A percentile compares a stretch with the other conserved stretches of the same genome.
These are phyloP conservation scores for Saturnia japonica DNA, from an alignment of 2,888 invertebrate species.

Conservation along the genomic window DNA sequence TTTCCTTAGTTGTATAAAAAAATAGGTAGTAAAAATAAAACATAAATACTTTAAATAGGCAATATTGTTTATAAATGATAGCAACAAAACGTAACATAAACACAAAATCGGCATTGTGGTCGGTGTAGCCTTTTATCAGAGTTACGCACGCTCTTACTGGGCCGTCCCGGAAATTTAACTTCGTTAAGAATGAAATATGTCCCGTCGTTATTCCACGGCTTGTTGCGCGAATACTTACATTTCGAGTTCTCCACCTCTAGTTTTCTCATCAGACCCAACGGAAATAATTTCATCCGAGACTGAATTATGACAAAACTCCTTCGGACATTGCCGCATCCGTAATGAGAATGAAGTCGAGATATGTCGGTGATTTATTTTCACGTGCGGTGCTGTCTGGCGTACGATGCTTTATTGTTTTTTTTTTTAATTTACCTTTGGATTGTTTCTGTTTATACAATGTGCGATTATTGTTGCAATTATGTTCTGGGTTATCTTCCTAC, in stretches of 20 bases:
- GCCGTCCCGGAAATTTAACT: constrained; percentile 79
- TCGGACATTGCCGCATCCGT: constrained; percentile 81
- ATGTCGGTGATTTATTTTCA: constrained; percentile 77
- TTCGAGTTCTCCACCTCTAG: constrained; percentile 77
- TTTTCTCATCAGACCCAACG: constrained; percentile 80
- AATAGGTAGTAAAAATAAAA: not conserved
- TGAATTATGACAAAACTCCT: constrained; percentile 82
- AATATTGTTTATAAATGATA: constrained; percentile 14
- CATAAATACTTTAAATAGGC: not conserved
- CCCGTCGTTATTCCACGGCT: constrained; percentile 78
- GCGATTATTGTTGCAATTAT: not conserved
- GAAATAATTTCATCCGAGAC: constrained; percentile 81
- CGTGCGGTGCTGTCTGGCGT: constrained; percentile 53
- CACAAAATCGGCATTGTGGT: constrained; percentile 62
- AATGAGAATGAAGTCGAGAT: constrained; percentile 80
- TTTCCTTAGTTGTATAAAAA: too few species aligned
- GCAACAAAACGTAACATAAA: constrained; percentile 46
- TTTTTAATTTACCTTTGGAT: not conserved
- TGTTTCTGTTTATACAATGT: not conserved
- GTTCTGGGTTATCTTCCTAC: too few species aligned
- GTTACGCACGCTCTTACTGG: constrained; percentile 77
- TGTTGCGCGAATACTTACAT: constrained; percentile 80
- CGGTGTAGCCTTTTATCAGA: constrained; percentile 74
- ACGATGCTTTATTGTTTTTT: constrained; percentile 50
- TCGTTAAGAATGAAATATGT: constrained; percentile 82